Evolutionary conservation across 2,888 invertebrate species (phyloP), one percentile per base, ranked within the genome.

Genomic region (Monochamus alternatus): DNA sequence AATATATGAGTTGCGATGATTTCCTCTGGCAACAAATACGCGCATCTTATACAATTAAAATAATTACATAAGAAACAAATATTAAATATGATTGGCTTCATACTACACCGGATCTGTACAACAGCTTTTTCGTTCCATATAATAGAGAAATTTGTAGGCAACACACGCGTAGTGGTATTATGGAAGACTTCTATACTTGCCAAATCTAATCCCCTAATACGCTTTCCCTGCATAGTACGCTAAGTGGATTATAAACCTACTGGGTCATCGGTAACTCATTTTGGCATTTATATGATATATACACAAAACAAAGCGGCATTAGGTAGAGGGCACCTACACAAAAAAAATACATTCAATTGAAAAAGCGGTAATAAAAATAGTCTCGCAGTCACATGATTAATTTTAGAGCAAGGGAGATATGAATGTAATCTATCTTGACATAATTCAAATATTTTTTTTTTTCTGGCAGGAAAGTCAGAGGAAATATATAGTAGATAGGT

Each of bases 81-180:
- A 55, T 55, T n/a, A 55, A 55, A 5, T 55, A 55, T 22, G 10
- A 55, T 55, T 7, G 14, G 55, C 22, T 1, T 5, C 14, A 55
- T 14, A 55, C 55, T 55, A 14, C 30, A 64, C 64, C 64, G 64
- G 47, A 9, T 30, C 62, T 63, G 47, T 9, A 38, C 64, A 47
- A 64, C 44, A 31, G 22, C 31, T 47, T 64, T 64, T 64, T 47
- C 44, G 47, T 22, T 52, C 22, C 14, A 4, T 32, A 32, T 55
- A 67, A 59, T 58, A 59, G 68, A 38, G 58, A 59, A 68, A 58
- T 68, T 59, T 68, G 68, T 38, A 68, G 43, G 68, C 68, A 68
- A 22, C 69, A 62, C 60, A 69, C 69, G 59, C 68, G 59, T 51
- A 12, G 38, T 47, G 51, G 59, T 69, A 69, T 59, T 59, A 44